Base-by-base conservation (phyloP, 2,888 invertebrate genomes). In the Polydrusus tereticollis region DNA sequence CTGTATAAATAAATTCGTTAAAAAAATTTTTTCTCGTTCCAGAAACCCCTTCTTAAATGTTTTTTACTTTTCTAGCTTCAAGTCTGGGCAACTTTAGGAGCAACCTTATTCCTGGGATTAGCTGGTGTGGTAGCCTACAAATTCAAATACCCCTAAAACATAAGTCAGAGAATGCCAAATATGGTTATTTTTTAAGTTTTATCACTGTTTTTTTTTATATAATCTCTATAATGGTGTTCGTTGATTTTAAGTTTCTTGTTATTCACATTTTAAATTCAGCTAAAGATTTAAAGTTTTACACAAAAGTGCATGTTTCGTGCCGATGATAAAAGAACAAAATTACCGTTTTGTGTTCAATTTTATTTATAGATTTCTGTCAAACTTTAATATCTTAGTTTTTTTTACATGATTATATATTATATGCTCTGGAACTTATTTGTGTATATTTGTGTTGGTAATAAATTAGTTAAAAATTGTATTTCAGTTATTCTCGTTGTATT, bases 41-140 rank as follows among this genome's bases (percentile, higher is more conserved):
- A n/a, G n/a, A n/a, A n/a, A n/a, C n/a, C n/a, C n/a, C n/a, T n/a
- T n/a, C n/a, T n/a, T n/a, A 26, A 18, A 70, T 58, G n/a, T 63
- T 33, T 68, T 23, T 58, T 74, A 78, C 75, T 72, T 80, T 81
- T 80, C 67, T 81, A 88, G 87, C 86, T 89, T 82, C 81, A 89
- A 47, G 83, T 90, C 47, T 90, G 91, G 92, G 92, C 92, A 68
- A 89, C 94, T 14, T 85, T 94, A 75, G 87, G 93, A 69, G 89
- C 91, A 59, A 89, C 90, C 58, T 84, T 91, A 65, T 88, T 90
- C 62, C 90, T 93, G 77, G 90, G 93, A 63, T 88, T 92, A 70
- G 90, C 91, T 67, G 93, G 94, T 75, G 89, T 93, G 65, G 89
- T 93, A 60, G 91, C 92, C 68, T 93, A 93, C 85, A 90, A 91